Conservation (phyloP, 2,113 vertebrate genomes). For the Ondatra zibethicus region DNA sequence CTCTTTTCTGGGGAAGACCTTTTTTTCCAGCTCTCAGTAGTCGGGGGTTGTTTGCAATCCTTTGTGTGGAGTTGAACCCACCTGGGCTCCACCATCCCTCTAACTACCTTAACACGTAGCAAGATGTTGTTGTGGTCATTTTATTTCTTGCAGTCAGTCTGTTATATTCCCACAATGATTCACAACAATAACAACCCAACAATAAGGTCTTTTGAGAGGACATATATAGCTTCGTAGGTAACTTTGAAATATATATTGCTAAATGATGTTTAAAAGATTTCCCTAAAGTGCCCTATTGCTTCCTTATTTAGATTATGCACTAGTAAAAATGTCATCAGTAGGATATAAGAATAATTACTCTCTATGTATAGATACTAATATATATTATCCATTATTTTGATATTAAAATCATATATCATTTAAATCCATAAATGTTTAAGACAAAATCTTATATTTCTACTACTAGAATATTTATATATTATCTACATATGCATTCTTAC, state of each 20-base stretch:
- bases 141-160: neutral
- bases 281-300: neutral
- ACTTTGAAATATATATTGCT: neutral
- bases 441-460: neutral
- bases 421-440: constrained; percentile 12
- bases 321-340: constrained; percentile 14
- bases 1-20: neutral
- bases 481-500: neutral
- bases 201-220: neutral
- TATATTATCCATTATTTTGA: neutral
- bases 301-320: constrained; percentile 11
- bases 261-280: constrained; percentile 31
- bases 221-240: neutral
- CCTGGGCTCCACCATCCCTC: neutral
- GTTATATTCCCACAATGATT: accelerated
- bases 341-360: neutral
- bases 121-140: too few relatives aligned
- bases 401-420: constrained; percentile 57
- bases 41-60: neutral
- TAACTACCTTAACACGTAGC: too few relatives aligned
- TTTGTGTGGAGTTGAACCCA: neutral
- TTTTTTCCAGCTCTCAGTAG: neutral
- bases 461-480: neutral
- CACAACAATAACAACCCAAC: neutral
- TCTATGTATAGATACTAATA: neutral